Base-by-base conservation (phyloP, 2,797 vertebrate genomes). In the Picus viridis region DNA sequence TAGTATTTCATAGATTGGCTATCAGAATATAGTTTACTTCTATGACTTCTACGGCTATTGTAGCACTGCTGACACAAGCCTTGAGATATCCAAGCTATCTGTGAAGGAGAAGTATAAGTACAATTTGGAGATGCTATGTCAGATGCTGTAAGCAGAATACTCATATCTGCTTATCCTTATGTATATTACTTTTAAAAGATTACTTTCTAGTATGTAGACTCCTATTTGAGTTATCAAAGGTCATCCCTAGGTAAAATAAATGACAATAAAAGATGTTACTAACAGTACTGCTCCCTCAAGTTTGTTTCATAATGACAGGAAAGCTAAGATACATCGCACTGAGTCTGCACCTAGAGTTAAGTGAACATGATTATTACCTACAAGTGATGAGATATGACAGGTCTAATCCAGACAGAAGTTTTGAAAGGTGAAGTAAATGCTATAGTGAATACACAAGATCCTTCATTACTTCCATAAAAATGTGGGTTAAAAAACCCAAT, bases 341-440 rank as follows among this genome's bases (percentile, higher is more conserved):
- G 62, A 75, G 77, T 62, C 27, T 30, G 65, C 90, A 20, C 56
- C 19, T 67, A 67, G 2, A 83, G 27, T 7, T 22, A 3, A 8
- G 9, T 61, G 22, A 12, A 79, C 10, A 41, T 58, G 19, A 62
- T n/a, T 41, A 79, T 88, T 72, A 78, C 49, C 64, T 81, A 45
- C 39, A 71, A 62, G 29, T 34, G 39, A 58, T 49, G 39, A 90
- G 30, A 58, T 41, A 64, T 8, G 29, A 78, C 26, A 74, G 16
- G 15, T 77, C 32, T 63, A 80, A 87, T 54, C 22, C 19, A 75
- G 71, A 36, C 5, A 36, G 67, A 71, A 64, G 27, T 89, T 93
- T 82, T 41, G 56, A 90, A 92, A 81, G 24, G 69, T 88, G 69
- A 83, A 91, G 16, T 34, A 84, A 90, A 90, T 87, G 41, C 34